Percentiles rank a stretch among this genome's conserved stretches.
Conservation (phyloP, 1,140 invertebrate species). For the Scaptomyza montana region DNA sequence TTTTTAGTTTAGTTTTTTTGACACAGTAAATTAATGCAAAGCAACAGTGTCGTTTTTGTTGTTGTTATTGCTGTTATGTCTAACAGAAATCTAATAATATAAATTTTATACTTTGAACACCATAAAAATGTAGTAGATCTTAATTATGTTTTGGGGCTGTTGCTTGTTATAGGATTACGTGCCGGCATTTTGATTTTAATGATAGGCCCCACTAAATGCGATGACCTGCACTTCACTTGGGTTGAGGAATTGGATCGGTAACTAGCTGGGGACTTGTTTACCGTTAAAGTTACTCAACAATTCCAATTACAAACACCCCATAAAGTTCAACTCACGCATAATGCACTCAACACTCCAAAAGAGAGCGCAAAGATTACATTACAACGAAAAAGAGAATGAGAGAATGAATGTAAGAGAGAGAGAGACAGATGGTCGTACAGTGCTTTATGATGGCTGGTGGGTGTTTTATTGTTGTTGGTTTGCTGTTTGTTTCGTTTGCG, state of each 20-base stretch:
- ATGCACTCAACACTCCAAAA: constrained; percentile 41
- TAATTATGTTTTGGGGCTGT: constrained; percentile 69
- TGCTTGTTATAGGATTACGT: constrained; percentile 76
- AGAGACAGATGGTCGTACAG: constrained; percentile 22
- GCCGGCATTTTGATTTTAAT: constrained; percentile 77
- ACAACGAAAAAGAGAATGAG: constrained; percentile 4
- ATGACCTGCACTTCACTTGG: constrained; percentile 52
- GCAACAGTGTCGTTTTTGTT: constrained; percentile 29
- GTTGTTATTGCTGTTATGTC: constrained; percentile 49
- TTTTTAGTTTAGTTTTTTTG: constrained; percentile 10
- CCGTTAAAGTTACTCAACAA: constrained; percentile 75
- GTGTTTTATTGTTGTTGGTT: constrained; percentile 39
- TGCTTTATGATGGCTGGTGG: constrained; percentile 36
- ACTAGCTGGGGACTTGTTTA: constrained; percentile 35
- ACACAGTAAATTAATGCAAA: constrained; percentile 2
- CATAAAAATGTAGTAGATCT: constrained; percentile 78
- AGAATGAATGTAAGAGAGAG: background rate
- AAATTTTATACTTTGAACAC: constrained; percentile 80
- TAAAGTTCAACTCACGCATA: constrained; percentile 61
- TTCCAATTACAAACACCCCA: constrained; percentile 67
- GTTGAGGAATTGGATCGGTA: constrained; percentile 39
- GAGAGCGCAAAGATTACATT: constrained; percentile 5
- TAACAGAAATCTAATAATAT: constrained; percentile 81
- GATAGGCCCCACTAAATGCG: constrained; percentile 45
- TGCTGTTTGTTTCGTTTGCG: constrained; percentile 52